These are phyloP conservation scores for Diaperis boleti DNA, from an alignment of 2,888 invertebrate genomes.

Conservation along the genomic window DNA sequence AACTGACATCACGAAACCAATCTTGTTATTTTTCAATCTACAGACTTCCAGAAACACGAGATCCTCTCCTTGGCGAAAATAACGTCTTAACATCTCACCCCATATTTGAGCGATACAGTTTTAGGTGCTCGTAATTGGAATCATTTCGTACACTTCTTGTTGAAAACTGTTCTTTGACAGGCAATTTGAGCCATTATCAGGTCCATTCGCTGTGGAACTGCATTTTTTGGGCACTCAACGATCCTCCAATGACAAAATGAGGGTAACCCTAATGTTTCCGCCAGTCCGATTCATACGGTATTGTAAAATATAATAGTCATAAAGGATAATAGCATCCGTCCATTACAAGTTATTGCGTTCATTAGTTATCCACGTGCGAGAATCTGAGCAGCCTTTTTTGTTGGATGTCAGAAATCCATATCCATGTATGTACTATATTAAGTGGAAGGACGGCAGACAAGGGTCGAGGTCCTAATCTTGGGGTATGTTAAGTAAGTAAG, in stretches of 20 bases:
- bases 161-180: neutral
- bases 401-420: conserved; percentile 19
- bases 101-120: neutral
- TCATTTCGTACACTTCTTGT: conserved; percentile 15
- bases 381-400: conserved; percentile 1
- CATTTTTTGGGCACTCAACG: conserved; percentile 21
- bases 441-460: conserved; percentile 28
- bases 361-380: conserved; percentile 22
- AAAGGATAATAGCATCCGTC: conserved; percentile 25
- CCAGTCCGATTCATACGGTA: conserved; percentile 11
- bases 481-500: conserved; percentile 48
- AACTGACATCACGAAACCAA: no score
- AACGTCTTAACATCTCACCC: no score
- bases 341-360: conserved; percentile 16
- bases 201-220: conserved; percentile 7
- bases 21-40: no score
- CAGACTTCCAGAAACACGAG: no score
- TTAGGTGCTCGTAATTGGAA: conserved; percentile 1
- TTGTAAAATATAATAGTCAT: conserved; percentile 29
- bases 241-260: conserved; percentile 16
- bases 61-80: no score
- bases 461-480: conserved; percentile 37
- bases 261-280: conserved; percentile 23
- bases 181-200: conserved; percentile 10
- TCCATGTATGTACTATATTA: neutral